Evolutionary conservation across 2,797 vertebrate species (phyloP).

Genomic region (Notolepis coatsorum): DNA sequence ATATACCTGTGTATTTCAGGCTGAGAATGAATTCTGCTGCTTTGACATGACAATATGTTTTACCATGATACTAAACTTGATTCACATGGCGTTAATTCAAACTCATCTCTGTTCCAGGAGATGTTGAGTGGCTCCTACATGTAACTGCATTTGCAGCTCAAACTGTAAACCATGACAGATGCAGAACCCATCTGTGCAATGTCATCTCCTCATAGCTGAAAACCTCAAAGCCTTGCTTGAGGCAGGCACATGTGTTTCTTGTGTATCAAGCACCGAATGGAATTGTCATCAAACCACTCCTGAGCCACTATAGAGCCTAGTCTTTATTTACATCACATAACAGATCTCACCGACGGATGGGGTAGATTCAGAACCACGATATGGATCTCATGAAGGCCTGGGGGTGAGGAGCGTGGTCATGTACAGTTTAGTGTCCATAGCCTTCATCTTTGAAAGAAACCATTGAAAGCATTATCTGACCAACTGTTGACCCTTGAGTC

Average conservation of each 20-base stretch:
- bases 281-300: slow-evolving; percentile 38
- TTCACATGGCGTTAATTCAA: slow-evolving; percentile 24
- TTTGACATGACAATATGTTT: background rate
- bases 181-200: slow-evolving; percentile 35
- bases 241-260: slow-evolving; percentile 48
- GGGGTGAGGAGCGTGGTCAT: slow-evolving; percentile 3
- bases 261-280: slow-evolving; percentile 30
- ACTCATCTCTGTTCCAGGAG: slow-evolving; percentile 23
- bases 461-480: slow-evolving; percentile 3
- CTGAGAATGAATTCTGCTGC: slow-evolving; percentile 1
- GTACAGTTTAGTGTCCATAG: slow-evolving; percentile 7
- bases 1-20: too few species aligned
- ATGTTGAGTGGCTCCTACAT: background rate
- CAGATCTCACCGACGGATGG: slow-evolving; percentile 22
- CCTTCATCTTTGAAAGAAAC: slow-evolving; percentile 25
- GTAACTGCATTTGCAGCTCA: slow-evolving; percentile 9
- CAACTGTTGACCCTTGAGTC: background rate
- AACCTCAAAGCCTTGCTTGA: slow-evolving; percentile 41
- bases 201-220: slow-evolving; percentile 1
- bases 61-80: too few species aligned
- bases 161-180: background rate
- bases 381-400: slow-evolving; percentile 15
- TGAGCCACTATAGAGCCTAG: slow-evolving; percentile 21
- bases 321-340: slow-evolving; percentile 26
- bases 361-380: slow-evolving; percentile 14